Conservation (phyloP, 2,888 invertebrate species). For the Physocephala rufipes region DNA sequence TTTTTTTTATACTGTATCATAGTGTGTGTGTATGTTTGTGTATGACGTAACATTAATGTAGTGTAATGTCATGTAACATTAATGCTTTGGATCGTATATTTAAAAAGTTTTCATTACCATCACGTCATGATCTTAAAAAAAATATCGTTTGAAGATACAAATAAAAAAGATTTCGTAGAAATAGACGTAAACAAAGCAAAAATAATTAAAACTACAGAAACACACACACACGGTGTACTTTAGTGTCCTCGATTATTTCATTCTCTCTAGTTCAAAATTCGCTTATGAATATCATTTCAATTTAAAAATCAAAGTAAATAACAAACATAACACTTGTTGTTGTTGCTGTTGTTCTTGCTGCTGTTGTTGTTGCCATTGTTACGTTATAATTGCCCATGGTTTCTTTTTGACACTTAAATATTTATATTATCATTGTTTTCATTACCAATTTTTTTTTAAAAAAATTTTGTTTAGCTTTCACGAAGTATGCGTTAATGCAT, state of each 20-base stretch:
- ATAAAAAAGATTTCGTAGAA: not conserved
- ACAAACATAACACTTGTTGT: too few relatives aligned
- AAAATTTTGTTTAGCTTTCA: too few relatives aligned
- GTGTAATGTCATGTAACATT: conserved; percentile 51
- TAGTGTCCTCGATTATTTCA: not conserved
- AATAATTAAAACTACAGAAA: too few relatives aligned
- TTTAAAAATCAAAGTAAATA: too few relatives aligned
- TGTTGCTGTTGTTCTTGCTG: too few relatives aligned
- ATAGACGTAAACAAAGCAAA: conserved; percentile 2
- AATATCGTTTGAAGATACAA: not conserved
- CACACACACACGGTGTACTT: not conserved
- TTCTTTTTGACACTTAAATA: too few relatives aligned
- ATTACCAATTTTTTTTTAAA: too few relatives aligned
- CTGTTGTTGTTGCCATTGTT: too few relatives aligned
- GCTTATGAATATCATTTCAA: too few relatives aligned
- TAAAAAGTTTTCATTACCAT: conserved; percentile 42
- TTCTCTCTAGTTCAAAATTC: not conserved
- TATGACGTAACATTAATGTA: conserved; percentile 26
- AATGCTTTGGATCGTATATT: not conserved
- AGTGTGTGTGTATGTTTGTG: conserved; percentile 39
- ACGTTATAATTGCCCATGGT: too few relatives aligned
- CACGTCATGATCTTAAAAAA: conserved; percentile 42
- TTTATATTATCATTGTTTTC: too few relatives aligned
- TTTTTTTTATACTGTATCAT: not conserved
- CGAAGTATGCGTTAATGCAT: too few relatives aligned